Percentiles rank a stretch among this genome's conserved stretches.
These are phyloP conservation scores for Chrysopa pallens DNA, from an alignment of 1,140 invertebrate genomes.

Conservation along the genomic window DNA sequence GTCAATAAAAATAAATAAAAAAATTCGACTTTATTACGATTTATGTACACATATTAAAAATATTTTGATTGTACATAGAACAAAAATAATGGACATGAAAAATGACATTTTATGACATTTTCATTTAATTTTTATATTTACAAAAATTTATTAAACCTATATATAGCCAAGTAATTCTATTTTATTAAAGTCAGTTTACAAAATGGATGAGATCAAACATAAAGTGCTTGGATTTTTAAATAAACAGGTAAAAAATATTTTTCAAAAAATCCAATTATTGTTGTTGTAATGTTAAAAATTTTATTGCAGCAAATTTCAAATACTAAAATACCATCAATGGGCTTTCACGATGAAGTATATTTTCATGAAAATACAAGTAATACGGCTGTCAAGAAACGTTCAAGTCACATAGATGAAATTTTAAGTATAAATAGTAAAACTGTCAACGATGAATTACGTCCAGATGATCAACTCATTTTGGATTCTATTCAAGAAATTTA, in stretches of 20 bases:
- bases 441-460: conserved; percentile 26
- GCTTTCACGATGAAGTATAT: conserved; percentile 28
- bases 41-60: too few species aligned
- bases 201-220: conserved; percentile 31
- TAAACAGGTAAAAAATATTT: conserved; percentile 26
- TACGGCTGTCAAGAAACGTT: background rate
- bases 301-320: background rate
- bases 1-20: too few species aligned
- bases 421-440: conserved; percentile 20
- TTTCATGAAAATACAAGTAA: conserved; percentile 16
- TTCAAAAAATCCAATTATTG: conserved; percentile 1
- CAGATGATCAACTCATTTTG: conserved; percentile 54
- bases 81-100: too few species aligned
- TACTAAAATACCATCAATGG: conserved; percentile 31
- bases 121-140: too few species aligned
- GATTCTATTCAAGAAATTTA: conserved; percentile 51
- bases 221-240: conserved; percentile 30
- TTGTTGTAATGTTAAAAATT: conserved; percentile 1
- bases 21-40: too few species aligned
- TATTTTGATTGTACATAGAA: too few species aligned
- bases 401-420: conserved; percentile 15
- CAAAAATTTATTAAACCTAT: too few species aligned
- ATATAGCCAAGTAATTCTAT: background rate
- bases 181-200: background rate
- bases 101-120: too few species aligned